Evolutionary conservation across 2,888 invertebrate species (phyloP).

Genomic region (Trisateles emortualis): DNA sequence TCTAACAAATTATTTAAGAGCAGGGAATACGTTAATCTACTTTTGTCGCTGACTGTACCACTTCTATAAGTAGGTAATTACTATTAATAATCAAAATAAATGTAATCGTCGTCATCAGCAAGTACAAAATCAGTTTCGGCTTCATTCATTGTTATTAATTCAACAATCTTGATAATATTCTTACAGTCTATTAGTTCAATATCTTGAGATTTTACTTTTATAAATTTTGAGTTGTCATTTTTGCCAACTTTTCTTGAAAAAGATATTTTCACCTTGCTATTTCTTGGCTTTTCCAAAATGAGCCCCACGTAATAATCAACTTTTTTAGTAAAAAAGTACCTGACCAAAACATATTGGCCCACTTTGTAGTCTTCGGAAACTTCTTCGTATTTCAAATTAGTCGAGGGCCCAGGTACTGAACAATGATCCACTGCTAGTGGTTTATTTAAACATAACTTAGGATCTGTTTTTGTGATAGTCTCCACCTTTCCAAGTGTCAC

Average conservation of each 20-base stretch:
- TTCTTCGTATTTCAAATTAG: neutral
- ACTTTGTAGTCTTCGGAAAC: neutral
- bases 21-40: no score
- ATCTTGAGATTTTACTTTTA: conserved; percentile 3
- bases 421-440: neutral
- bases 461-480: neutral
- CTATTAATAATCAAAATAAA: conserved; percentile 8
- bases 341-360: neutral
- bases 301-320: neutral
- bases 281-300: no score
- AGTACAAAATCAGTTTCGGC: conserved; percentile 9
- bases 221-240: conserved; percentile 4
- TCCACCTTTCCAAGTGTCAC: neutral
- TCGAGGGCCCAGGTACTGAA: neutral
- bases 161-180: conserved; percentile 9
- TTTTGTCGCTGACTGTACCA: no score
- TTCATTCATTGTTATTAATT: conserved; percentile 3
- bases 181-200: conserved; percentile 8
- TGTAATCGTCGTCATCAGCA: conserved; percentile 7
- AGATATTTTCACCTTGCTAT: no score
- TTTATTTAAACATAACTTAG: neutral
- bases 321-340: neutral
- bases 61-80: neutral
- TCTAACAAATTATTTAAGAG: no score
- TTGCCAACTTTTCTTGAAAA: conserved; percentile 5